Conservation (phyloP, 2,113 vertebrate species). For the Lontra canadensis region DNA sequence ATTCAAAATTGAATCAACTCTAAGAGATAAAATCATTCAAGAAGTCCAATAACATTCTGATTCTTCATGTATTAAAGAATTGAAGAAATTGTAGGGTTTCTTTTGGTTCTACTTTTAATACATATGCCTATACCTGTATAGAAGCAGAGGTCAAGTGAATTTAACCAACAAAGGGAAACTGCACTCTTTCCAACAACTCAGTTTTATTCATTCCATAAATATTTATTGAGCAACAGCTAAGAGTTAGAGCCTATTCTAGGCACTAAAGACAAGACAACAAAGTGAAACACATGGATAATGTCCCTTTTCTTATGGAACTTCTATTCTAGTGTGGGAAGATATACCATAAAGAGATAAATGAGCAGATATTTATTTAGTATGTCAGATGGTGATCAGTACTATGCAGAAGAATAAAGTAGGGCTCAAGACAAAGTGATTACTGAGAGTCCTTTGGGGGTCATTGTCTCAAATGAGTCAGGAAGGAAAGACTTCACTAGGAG, state of each 20-base stretch:
- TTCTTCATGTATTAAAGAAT: background rate
- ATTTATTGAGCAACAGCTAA: background rate
- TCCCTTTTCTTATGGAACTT: background rate
- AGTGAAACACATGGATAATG: background rate
- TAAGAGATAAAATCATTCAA: background rate
- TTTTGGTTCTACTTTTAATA: background rate
- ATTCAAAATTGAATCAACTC: background rate
- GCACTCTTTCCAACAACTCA: background rate
- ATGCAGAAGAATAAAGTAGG: background rate
- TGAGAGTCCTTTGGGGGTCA: background rate
- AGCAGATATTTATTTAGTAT: no score
- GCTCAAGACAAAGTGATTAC: rapidly evolving
- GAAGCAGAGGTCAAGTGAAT: background rate
- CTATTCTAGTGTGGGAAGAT: background rate
- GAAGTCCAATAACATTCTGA: background rate
- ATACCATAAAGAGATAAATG: background rate
- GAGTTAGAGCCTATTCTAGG: background rate
- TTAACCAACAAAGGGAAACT: background rate
- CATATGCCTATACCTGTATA: background rate
- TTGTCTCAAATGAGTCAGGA: background rate
- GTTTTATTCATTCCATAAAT: background rate
- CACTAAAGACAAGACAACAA: background rate
- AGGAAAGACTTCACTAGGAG: background rate
- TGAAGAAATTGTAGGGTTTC: background rate
- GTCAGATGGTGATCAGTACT: background rate